Base-by-base conservation (phyloP, 64 coral and sea anemone genomes). In the Montipora capricornis region DNA sequence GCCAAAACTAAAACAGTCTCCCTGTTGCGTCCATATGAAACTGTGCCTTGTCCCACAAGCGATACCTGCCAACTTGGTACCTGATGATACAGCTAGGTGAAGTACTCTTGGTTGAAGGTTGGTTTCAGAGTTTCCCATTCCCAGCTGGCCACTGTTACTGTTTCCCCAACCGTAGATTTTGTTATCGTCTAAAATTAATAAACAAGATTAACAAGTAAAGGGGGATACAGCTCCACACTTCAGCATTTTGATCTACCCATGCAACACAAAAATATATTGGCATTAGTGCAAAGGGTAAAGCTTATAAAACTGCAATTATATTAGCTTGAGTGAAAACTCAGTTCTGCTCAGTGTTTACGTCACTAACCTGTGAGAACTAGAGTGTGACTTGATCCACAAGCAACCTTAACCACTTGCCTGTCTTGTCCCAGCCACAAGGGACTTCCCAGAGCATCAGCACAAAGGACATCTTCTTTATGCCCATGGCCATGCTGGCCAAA, bases 401-500 rank as follows among this genome's bases (percentile, higher is more conserved):
- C 95, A 84, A 91, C 89, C 46, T 77, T 75, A 20, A 90, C 24
- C 16, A 96, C 91, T 73, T 92, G 68, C 20, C 92, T 81, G 79
- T 94, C 95, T 87, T 91, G 89, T 15, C 95, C 91, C 37, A 90
- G 62, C 80, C 87, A 86, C 47, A 94, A 47, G 17, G 89, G 92
- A 69, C 57, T 92, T 5, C 44, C 58, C 49, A 89, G 6, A 49
- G 90, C 92, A 92, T 91, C 67, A 68, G 14, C 44, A 57, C 69
- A 44, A 5, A 68, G 47, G 16, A 96, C 89, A 87, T 99, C 95
- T 37, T 94, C 74, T 66, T 26, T 91, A 19, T 96, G 94, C 19
- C 92, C 88, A 91, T 94, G 97, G 2, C 97, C 97, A 92, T 99
- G 97, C 29, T 99, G 97, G 44, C 91, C 97, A 92, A 99, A 99